Conservation (phyloP, 2,888 invertebrate species). For the Ctena decussata region DNA sequence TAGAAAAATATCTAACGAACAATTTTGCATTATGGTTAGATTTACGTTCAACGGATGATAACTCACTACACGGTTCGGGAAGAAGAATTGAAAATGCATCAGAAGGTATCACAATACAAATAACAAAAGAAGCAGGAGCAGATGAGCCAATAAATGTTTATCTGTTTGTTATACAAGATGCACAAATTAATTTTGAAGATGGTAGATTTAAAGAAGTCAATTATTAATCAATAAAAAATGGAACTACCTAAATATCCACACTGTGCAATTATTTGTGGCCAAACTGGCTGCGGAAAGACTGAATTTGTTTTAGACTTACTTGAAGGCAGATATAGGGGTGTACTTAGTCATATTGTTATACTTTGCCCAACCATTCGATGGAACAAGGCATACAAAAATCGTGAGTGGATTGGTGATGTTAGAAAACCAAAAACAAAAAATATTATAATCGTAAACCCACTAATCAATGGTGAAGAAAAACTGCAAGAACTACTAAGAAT, state of each 20-base stretch:
- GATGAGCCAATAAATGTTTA: constrained; percentile 42
- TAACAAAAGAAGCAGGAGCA: constrained; percentile 50
- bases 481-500: constrained; percentile 44
- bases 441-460: constrained; percentile 37
- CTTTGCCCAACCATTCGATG: constrained; percentile 49
- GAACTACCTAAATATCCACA: constrained; percentile 49
- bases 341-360: constrained; percentile 52
- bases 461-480: constrained; percentile 20
- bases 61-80: constrained; percentile 57
- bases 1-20: constrained; percentile 43
- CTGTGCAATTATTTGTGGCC: constrained; percentile 47
- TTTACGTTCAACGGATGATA: constrained; percentile 50
- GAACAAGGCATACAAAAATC: constrained; percentile 46
- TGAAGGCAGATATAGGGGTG: constrained; percentile 35
- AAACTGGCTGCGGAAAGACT: constrained; percentile 54
- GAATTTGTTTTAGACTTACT: constrained; percentile 47
- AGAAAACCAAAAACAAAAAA: constrained; percentile 45
- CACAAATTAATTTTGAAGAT: constrained; percentile 59
- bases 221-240: too few relatives aligned
- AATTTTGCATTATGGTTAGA: constrained; percentile 54
- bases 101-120: constrained; percentile 58
- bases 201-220: not conserved
- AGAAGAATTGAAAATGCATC: constrained; percentile 52
- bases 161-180: constrained; percentile 57
- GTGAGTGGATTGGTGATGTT: constrained; percentile 34